Evolutionary conservation across 1,140 invertebrate genomes (phyloP), one percentile per base, ranked within the genome.

Genomic region (Cydia strobilella): DNA sequence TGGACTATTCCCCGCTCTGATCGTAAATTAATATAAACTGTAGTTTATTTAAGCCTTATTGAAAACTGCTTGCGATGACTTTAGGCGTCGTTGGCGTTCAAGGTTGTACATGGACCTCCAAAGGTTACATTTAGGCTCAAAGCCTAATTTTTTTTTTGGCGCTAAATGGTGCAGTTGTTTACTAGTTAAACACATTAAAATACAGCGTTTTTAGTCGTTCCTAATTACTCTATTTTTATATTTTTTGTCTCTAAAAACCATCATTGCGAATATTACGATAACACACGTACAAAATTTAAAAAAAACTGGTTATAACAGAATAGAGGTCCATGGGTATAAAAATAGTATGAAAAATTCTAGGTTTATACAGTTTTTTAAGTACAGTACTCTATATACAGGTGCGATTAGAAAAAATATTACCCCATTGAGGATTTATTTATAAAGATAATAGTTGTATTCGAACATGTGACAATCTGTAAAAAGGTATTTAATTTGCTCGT

Each of bases 1-100:
- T 99, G 72, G 98, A 99, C 90, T 98, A 97, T 90, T 96, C 96
- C 59, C 95, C 95, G 9, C 96, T 96, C 94, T 97, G 95, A 96
- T 88, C 76, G 7, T 75, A 76, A 80, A 13, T 54, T 76, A 27
- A 69, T 66, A 75, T 45, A 39, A 39, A 39, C 35, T 35, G 15
- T 27, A n/a, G n/a, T 54, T 54, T 54, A 48, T 48, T 6, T 48
- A 3, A 54, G n/a, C 3, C 15, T 54, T 48, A 3, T 48, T 9
- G 12, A 48, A 13, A 48, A 48, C 25, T 39, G 35, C 35, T 39
- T 39, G 51, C n/a, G 51, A 54, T n/a, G 54, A n/a, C 54, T 59
- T 23, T 59, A 59, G 20, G n/a, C 18, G 7, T 23, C 54, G 54
- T 59, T n/a, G 54, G 20, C 9, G 54, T 59, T 59, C n/a, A 23